Evolutionary conservation across 2,113 vertebrate genomes (phyloP).

Genomic region (Bos javanicus): DNA sequence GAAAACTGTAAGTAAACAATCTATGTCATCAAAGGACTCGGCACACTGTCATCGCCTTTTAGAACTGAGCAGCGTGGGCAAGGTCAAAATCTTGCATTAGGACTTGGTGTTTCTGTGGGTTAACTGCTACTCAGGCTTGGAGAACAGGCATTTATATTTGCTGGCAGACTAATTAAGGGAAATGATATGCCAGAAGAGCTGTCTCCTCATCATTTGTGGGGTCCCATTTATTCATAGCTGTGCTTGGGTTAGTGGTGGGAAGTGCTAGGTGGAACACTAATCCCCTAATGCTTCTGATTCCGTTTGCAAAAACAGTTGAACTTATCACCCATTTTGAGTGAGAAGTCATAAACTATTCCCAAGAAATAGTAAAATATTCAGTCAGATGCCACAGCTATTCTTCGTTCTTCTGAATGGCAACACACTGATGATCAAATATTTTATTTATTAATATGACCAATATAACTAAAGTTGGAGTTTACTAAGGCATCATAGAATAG

Average conservation of each 20-base stretch:
- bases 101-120: background rate
- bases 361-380: background rate
- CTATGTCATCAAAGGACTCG: slow-evolving; percentile 22
- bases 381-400: background rate
- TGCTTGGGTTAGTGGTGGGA: background rate
- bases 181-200: background rate
- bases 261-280: background rate
- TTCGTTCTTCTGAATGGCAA: background rate
- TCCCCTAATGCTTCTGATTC: background rate
- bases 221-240: background rate
- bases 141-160: background rate
- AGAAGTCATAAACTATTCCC: background rate
- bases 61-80: background rate
- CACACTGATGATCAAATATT: background rate
- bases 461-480: background rate
- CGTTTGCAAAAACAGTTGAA: background rate
- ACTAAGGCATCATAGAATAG: background rate
- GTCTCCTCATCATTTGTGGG: background rate
- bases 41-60: slow-evolving; percentile 17
- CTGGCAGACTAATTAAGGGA: background rate
- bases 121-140: background rate
- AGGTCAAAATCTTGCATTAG: background rate
- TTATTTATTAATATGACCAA: background rate
- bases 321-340: background rate
- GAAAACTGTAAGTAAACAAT: slow-evolving; percentile 30